These are phyloP conservation scores for Grantiella picta DNA, from an alignment of 2,113 vertebrate species.

Conservation along the genomic window DNA sequence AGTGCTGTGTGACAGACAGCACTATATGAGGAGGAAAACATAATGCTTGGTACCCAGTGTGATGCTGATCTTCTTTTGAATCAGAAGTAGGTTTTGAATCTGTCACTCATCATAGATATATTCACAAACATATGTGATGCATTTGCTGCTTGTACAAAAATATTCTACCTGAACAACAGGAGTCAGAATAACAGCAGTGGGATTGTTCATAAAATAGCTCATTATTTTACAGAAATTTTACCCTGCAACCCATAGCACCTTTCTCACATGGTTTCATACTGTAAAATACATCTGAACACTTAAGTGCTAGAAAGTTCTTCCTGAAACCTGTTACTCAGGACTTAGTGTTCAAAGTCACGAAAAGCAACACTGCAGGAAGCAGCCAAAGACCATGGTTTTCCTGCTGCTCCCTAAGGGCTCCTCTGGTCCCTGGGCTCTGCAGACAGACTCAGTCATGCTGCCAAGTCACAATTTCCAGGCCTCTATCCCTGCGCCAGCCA, in stretches of 20 bases:
- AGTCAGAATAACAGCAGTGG: neutral
- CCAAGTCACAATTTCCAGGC: neutral
- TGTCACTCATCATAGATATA: neutral
- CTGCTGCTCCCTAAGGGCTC: neutral
- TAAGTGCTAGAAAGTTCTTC: neutral
- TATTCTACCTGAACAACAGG: neutral
- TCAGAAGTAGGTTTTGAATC: neutral
- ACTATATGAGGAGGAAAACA: neutral
- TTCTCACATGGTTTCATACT: neutral
- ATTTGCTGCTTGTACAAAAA: neutral
- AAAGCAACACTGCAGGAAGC: neutral
- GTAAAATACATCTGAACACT: neutral
- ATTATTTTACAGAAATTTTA: neutral
- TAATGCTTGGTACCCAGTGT: neutral
- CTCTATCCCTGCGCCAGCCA: fast-evolving
- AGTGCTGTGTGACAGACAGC: neutral
- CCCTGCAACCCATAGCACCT: fast-evolving
- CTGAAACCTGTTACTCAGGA: neutral
- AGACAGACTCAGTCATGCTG: neutral
- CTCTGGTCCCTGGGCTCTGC: neutral
- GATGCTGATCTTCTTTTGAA: neutral
- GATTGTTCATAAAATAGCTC: neutral
- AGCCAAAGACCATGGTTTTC: neutral
- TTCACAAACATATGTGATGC: neutral
- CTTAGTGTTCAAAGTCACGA: neutral